Conservation (phyloP, 2,888 invertebrate species). For the Coelopa pilipes region DNA sequence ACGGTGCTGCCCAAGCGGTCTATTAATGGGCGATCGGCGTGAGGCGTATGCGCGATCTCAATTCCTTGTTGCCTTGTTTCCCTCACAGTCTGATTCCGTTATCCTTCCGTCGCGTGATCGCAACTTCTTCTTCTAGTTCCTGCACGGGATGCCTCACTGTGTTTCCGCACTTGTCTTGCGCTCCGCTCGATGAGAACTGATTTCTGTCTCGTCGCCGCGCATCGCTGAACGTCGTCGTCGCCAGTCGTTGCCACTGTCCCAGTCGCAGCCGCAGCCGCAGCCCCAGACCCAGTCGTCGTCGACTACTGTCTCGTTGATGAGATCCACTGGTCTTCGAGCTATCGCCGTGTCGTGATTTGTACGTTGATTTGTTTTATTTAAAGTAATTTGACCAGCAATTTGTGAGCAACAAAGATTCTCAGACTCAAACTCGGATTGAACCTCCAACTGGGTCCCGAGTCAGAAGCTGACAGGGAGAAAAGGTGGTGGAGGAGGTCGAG, state of each 20-base stretch:
- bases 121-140: neutral
- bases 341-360: neutral
- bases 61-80: neutral
- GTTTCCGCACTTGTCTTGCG: conserved; percentile 12
- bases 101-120: neutral
- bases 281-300: too few relatives aligned
- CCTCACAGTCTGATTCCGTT: too few relatives aligned
- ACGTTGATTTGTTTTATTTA: conserved; percentile 27
- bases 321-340: conserved; percentile 9
- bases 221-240: neutral
- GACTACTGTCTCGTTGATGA: too few relatives aligned
- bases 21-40: too few relatives aligned
- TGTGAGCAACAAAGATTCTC: conserved; percentile 3
- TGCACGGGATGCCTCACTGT: neutral
- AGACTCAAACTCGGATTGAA: neutral
- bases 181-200: conserved; percentile 20
- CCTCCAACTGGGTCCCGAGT: too few relatives aligned
- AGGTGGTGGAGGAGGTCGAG: neutral
- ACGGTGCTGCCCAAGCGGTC: too few relatives aligned
- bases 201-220: neutral
- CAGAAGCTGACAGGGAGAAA: neutral
- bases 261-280: too few relatives aligned
- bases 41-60: neutral
- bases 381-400: conserved; percentile 20
- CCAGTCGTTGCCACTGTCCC: neutral